Base-by-base conservation (phyloP, 2,797 vertebrate genomes). In the Paguma larvata region DNA sequence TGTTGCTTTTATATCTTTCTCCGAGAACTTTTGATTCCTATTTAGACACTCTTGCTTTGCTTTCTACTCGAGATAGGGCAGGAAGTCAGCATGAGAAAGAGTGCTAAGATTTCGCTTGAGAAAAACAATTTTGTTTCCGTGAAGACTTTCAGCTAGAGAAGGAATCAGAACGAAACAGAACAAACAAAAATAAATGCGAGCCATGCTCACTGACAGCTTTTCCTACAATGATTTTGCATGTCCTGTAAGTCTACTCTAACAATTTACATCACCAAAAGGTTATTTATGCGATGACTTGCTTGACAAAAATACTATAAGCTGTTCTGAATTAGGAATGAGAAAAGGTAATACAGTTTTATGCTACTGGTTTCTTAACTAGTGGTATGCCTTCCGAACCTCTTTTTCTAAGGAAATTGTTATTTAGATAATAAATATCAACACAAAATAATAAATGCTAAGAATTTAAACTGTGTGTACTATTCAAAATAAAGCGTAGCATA, bases 41-140 rank as follows among this genome's bases (percentile, higher is more conserved):
- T 14, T 53, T 18, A 97, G 59, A 67, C 91, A 14, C 0, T 41
- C n/a, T 10, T 79, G 59, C 65, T 21, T 3, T 56, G 51, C 63
- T 96, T 96, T 62, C 46, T 41, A 53, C 34, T 94, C 48, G 67
- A 85, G 56, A 85, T 15, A 27, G 48, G 12, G 10, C 48, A 88
- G 83, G 21, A 90, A 97, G 72, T 96, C 90, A 94, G 82, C 32
- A 34, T 85, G 65, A 96, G 56, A 89, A 88, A 93, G 15, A 56
- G 46, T n/a, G 2, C 30, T 44, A 82, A 89, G 95, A 63, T 2
- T 67, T 96, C 38, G 19, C 18, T 73, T 0, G 2, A 95, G 77
- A 68, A 97, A 86, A 96, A 70, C 32, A 75, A 93, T 72, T 92
- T 82, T 0, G 59, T 91, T 97, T 89, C 41, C 46, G 2, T 23